A percentile compares a stretch with the other conserved stretches of the same genome.
Evolutionary conservation across 1,140 invertebrate species (phyloP).

Genomic region (Pogonomyrmex barbatus): DNA sequence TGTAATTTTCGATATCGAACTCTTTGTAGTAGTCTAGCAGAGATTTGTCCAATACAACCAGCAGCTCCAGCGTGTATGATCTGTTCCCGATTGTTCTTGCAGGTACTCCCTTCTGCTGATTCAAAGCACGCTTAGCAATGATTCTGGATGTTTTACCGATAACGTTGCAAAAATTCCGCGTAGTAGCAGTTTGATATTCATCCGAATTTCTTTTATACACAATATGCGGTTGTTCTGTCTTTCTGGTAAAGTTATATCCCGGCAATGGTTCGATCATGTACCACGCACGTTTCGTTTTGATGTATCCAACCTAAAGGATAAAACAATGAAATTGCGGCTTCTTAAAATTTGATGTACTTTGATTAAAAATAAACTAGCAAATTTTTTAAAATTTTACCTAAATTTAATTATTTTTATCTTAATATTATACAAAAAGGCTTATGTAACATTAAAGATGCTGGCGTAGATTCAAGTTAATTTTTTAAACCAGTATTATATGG

Average conservation of each 20-base stretch:
- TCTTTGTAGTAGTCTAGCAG: conserved; percentile 87
- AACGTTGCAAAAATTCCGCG: conserved; percentile 67
- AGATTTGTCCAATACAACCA: conserved; percentile 88
- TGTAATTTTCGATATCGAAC: conserved; percentile 88
- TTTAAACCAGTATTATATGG: conserved; percentile 27
- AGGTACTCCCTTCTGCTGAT: conserved; percentile 46
- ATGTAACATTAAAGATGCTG: background rate
- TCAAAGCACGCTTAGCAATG: conserved; percentile 70
- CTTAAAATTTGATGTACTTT: background rate
- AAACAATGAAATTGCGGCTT: conserved; percentile 32
- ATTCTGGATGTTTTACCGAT: conserved; percentile 65
- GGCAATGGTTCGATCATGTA: conserved; percentile 87
- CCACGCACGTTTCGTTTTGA: conserved; percentile 82
- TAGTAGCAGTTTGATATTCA: conserved; percentile 49
- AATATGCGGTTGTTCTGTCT: conserved; percentile 77
- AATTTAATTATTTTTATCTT: background rate
- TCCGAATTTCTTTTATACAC: conserved; percentile 69
- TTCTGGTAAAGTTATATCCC: conserved; percentile 76
- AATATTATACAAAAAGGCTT: background rate
- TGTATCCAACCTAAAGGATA: conserved; percentile 85
- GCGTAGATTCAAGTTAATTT: conserved; percentile 28
- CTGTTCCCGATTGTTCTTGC: conserved; percentile 56
- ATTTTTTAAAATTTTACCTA: background rate
- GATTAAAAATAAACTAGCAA: background rate
- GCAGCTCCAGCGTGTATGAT: conserved; percentile 86